Percentiles rank a stretch among this genome's conserved stretches.
phyloP scores from a whole-genome alignment of 2,113 vertebrate species.

The Paramisgurnus dabryanus region DNA sequence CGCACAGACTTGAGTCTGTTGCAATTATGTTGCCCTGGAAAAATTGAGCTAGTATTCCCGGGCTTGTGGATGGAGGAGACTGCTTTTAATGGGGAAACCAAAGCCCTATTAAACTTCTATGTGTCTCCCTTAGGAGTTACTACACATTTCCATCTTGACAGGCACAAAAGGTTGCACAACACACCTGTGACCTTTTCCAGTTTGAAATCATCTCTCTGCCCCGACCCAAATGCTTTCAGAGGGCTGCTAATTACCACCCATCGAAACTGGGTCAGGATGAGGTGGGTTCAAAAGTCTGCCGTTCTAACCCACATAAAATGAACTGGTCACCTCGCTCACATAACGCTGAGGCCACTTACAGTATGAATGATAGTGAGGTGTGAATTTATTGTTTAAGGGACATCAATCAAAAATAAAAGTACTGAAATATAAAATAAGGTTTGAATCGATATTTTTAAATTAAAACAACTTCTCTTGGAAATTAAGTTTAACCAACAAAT shows the following conservation, averaged over 20 bases:
- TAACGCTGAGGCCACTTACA: conserved; percentile 11
- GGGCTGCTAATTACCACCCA: conserved; percentile 34
- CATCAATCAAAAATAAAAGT: too few relatives aligned
- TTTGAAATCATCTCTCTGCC: conserved; percentile 46
- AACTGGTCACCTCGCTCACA: conserved; percentile 33
- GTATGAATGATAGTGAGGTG: conserved; percentile 34
- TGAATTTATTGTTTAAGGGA: neutral
- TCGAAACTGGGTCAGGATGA: conserved; percentile 42
- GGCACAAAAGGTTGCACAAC: conserved; percentile 30
- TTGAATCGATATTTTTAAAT: too few relatives aligned
- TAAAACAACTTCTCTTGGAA: too few relatives aligned
- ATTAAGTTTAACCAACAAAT: too few relatives aligned
- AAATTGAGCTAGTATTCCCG: conserved; percentile 47
- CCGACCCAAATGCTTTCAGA: conserved; percentile 30
- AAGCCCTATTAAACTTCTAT: conserved; percentile 53
- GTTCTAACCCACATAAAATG: conserved; percentile 33
- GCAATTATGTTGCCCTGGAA: conserved; percentile 44
- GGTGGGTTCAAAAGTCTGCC: conserved; percentile 36
- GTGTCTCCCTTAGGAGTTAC: conserved; percentile 45
- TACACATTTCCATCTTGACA: conserved; percentile 52
- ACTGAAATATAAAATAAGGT: too few relatives aligned
- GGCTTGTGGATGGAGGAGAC: conserved; percentile 46
- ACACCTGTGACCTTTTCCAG: conserved; percentile 53
- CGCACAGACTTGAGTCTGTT: conserved; percentile 46
- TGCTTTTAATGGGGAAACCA: conserved; percentile 55